Conservation (phyloP, 2,113 vertebrate species). For the Dromaius novaehollandiae region DNA sequence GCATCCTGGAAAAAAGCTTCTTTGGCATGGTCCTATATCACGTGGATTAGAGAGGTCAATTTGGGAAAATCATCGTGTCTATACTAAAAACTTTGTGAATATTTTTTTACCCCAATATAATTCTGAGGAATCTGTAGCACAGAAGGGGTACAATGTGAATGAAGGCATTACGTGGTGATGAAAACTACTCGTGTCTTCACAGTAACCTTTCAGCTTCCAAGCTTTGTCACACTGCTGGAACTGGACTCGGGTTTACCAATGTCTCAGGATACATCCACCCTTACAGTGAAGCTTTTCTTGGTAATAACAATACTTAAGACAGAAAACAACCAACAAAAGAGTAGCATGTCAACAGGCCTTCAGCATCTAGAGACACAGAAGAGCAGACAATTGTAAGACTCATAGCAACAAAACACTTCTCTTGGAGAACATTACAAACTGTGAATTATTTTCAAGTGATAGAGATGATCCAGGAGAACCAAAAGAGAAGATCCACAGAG, state of each 20-base stretch:
- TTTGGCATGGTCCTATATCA: not conserved
- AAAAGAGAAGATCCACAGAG: too few relatives aligned
- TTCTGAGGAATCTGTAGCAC: not conserved
- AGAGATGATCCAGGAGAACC: not conserved
- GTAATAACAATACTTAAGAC: accelerated
- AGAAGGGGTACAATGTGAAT: not conserved
- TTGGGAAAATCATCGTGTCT: not conserved
- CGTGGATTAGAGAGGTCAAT: not conserved
- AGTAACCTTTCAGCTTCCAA: not conserved
- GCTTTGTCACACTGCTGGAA: not conserved
- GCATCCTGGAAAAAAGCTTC: not conserved
- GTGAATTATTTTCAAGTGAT: not conserved
- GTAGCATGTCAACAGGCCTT: not conserved
- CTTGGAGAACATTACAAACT: not conserved
- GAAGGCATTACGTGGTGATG: not conserved
- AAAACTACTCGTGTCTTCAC: not conserved
- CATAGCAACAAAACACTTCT: not conserved
- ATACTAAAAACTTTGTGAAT: not conserved
- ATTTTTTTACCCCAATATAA: not conserved
- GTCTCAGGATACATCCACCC: not conserved
- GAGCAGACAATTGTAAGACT: not conserved
- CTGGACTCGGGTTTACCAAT: not conserved
- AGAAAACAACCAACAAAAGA: not conserved
- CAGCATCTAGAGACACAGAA: not conserved
- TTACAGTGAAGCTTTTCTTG: not conserved